These are phyloP conservation scores for Drusus annulatus DNA, from an alignment of 1,140 invertebrate species.

Conservation along the genomic window DNA sequence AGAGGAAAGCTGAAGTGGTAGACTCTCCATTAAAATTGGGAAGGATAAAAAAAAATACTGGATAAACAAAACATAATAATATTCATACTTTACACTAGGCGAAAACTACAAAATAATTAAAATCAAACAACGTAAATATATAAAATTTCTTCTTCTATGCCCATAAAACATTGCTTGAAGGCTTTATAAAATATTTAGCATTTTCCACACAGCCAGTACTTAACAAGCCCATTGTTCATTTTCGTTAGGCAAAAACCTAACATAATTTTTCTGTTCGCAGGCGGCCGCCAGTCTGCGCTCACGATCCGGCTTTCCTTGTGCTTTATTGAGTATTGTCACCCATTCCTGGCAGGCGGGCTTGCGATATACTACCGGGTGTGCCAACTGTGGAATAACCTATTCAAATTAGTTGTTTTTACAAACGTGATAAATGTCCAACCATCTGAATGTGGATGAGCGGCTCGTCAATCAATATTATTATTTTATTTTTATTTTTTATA, in stretches of 20 bases:
- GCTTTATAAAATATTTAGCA: background rate
- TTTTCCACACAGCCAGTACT: background rate
- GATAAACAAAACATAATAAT: no score
- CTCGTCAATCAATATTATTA: no score
- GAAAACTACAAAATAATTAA: no score
- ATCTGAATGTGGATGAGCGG: no score
- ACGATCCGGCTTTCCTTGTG: background rate
- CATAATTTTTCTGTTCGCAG: background rate
- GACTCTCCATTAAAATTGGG: no score
- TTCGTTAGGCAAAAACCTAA: background rate
- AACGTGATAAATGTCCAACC: background rate
- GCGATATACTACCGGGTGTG: background rate
- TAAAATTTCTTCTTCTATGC: no score
- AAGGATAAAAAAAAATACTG: no score
- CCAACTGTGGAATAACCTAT: background rate
- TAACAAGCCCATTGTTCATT: slow-evolving; percentile 6
- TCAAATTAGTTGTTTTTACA: background rate
- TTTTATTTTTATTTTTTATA: no score
- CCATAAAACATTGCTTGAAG: no score
- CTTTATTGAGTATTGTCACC: background rate
- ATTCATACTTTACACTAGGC: no score
- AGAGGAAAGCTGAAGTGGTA: no score
- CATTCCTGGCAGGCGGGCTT: background rate
- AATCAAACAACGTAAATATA: no score
- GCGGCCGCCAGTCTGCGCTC: slow-evolving; percentile 4